A percentile compares a stretch with the other conserved stretches of the same genome.
These are phyloP conservation scores for Cecidostiba fungosa DNA, from an alignment of 2,888 invertebrate genomes.

Conservation along the genomic window DNA sequence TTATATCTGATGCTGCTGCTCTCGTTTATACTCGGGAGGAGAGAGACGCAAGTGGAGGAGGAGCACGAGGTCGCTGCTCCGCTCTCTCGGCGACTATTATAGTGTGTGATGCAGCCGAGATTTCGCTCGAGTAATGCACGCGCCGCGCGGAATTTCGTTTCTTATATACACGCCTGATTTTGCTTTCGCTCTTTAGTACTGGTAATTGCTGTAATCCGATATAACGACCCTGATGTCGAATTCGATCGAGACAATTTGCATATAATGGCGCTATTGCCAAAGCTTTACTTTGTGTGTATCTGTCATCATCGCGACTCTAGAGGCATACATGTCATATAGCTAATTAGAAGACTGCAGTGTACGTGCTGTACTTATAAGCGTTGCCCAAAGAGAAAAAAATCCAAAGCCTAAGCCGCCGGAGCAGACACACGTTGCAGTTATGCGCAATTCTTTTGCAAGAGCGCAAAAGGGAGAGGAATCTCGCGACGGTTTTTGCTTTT, in stretches of 20 bases:
- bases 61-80: constrained; percentile 37
- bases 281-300: neutral
- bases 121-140: constrained; percentile 12
- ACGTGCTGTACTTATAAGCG: too few relatives aligned
- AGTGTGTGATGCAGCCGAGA: constrained; percentile 25
- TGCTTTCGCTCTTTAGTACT: neutral
- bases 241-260: neutral
- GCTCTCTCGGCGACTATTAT: neutral
- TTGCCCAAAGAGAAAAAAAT: too few relatives aligned
- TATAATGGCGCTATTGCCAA: neutral
- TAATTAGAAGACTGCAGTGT: too few relatives aligned
- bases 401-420: too few relatives aligned
- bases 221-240: neutral
- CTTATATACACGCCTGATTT: neutral
- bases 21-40: neutral
- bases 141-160: neutral
- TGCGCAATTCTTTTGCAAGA: too few relatives aligned
- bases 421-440: too few relatives aligned
- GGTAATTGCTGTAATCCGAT: neutral
- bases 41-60: too few relatives aligned
- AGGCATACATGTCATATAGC: too few relatives aligned
- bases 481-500: too few relatives aligned
- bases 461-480: too few relatives aligned
- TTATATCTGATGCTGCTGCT: neutral
- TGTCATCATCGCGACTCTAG: neutral